Base-by-base conservation (phyloP, 2,797 vertebrate genomes). In the Hybognathus amarus region DNA sequence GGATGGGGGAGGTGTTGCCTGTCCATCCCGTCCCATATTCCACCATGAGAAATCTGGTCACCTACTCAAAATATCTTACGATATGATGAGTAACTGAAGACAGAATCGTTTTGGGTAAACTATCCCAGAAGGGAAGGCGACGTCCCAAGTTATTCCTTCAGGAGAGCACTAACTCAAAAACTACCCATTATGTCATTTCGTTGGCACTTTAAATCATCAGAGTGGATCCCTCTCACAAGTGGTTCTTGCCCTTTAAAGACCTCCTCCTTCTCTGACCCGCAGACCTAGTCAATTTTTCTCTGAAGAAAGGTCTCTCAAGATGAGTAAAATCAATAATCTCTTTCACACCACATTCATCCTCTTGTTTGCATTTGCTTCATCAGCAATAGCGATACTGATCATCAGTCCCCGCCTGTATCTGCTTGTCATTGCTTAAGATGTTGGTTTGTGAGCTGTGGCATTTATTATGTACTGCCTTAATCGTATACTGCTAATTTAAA, bases 271-370 rank as follows among this genome's bases (percentile, higher is more conserved):
- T 42, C 40, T 86, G 45, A 83, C 83, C 74, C 30, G 33, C 47
- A 80, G 84, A 89, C 79, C 71, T 86, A 88, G 87, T 92, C 91
- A 86, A 93, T 92, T 89, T 89, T 90, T 85, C 87, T 90, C 85
- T 33, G 24, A 90, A 87, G 88, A 76, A 89, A 85, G 78, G 50
- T 86, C 87, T 90, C 89, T 91, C 86, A 83, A 87, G 83, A 92
- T 89, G 87, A 81, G 75, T 42, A 78, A 91, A 93, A 94, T 94
- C 93, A 92, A 94, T 94, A 91, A 83, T 77, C 50, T 80, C 89
- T 90, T 91, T 87, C 85, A 80, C 86, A 87, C 89, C 90, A 84
- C 91, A 93, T 92, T 92, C 87, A 87, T 93, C 91, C 90, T 91
- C 77, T 85, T 87, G 89, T 92, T 91, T 91, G 86, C 84, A 86